Evolutionary conservation across 2,797 vertebrate genomes (phyloP).

Genomic region (Microtus agrestis): DNA sequence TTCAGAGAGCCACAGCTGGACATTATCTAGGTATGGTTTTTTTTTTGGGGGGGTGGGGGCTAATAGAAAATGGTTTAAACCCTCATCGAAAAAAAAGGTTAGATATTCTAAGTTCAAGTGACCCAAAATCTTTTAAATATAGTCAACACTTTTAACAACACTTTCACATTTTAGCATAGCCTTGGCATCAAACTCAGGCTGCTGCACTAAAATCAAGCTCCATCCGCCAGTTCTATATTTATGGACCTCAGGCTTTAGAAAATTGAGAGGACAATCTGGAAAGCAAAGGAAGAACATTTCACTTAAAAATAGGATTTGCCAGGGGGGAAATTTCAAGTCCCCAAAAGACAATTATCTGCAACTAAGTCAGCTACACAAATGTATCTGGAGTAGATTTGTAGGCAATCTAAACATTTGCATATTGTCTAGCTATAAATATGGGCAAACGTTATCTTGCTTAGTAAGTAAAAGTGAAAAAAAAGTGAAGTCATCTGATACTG

Average conservation of each 20-base stretch:
- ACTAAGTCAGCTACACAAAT: background rate
- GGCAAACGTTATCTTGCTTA: background rate
- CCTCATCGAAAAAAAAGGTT: background rate
- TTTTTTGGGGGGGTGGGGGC: no score
- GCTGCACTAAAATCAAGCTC: constrained; percentile 69
- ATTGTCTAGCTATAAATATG: background rate
- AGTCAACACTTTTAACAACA: constrained; percentile 33
- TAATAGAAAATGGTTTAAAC: background rate
- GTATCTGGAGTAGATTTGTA: background rate
- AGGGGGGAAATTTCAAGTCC: background rate
- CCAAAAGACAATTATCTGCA: background rate
- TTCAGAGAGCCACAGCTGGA: background rate
- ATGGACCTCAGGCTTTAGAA: constrained; percentile 65
- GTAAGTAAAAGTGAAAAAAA: background rate
- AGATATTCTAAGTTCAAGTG: constrained; percentile 22
- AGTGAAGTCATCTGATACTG: background rate
- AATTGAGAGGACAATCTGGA: constrained; percentile 76
- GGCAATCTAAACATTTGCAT: background rate
- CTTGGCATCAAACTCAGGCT: constrained; percentile 61
- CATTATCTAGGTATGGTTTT: background rate
- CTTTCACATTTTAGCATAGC: constrained; percentile 69
- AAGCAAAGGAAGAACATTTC: constrained; percentile 61
- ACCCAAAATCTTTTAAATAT: constrained; percentile 66
- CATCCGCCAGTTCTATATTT: constrained; percentile 75
- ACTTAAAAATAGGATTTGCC: constrained; percentile 61